These are phyloP conservation scores for Karalla daura DNA, from an alignment of 2,797 vertebrate genomes.

Conservation along the genomic window DNA sequence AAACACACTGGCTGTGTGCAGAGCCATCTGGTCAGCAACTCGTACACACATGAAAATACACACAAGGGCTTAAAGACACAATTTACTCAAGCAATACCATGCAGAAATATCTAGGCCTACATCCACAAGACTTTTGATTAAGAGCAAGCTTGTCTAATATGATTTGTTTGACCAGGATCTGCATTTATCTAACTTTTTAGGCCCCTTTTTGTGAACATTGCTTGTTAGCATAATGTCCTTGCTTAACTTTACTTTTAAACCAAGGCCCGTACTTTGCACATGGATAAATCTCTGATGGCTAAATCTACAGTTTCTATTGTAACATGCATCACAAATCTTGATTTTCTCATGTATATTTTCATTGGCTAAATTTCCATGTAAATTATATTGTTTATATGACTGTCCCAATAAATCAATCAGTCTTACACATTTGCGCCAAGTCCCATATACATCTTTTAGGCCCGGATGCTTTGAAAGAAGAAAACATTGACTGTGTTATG, in stretches of 20 bases:
- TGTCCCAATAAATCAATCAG: neutral
- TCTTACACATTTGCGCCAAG: neutral
- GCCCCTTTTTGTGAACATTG: neutral
- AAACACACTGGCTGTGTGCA: constrained; percentile 38
- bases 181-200: neutral
- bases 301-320: neutral
- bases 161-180: neutral
- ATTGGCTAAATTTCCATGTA: neutral
- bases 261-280: neutral
- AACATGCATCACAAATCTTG: neutral
- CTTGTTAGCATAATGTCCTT: neutral
- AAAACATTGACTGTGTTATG: constrained; percentile 15
- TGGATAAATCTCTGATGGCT: too few species aligned
- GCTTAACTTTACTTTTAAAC: neutral
- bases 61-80: constrained; percentile 14
- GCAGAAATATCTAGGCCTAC: neutral
- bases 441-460: neutral
- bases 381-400: neutral
- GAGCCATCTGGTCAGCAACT: constrained; percentile 42
- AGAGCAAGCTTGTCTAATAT: neutral
- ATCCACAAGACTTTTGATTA: neutral
- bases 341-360: neutral
- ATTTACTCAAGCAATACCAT: constrained; percentile 18
- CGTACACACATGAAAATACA: constrained; percentile 9
- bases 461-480: constrained; percentile 1